These are phyloP conservation scores for Gymnoscopelus braueri DNA, from an alignment of 2,797 vertebrate species.

Conservation along the genomic window DNA sequence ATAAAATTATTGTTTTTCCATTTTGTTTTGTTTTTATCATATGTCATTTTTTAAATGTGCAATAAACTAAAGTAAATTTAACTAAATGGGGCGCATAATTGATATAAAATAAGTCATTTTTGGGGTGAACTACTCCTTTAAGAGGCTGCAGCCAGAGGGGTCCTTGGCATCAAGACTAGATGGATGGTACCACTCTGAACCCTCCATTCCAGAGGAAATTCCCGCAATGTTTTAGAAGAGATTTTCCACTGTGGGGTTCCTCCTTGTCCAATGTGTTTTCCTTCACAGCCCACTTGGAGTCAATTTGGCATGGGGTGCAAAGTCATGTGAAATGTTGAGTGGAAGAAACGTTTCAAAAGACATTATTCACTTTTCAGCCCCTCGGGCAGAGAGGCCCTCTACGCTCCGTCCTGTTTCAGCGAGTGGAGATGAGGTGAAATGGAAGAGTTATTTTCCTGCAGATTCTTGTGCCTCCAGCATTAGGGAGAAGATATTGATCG, in stretches of 20 bases:
- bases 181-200: no score
- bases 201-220: neutral
- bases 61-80: no score
- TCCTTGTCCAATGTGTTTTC: neutral
- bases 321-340: slow-evolving; percentile 2
- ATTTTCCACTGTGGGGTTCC: slow-evolving; percentile 15
- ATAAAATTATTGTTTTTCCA: no score
- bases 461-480: slow-evolving; percentile 42
- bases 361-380: neutral
- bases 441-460: slow-evolving; percentile 28
- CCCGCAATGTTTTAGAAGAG: slow-evolving; percentile 9
- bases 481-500: slow-evolving; percentile 43
- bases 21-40: no score
- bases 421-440: slow-evolving; percentile 7
- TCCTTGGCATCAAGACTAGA: no score
- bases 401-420: slow-evolving; percentile 4
- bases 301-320: neutral
- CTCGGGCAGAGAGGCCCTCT: neutral
- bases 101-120: no score
- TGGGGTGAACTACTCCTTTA: no score
- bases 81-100: no score
- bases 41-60: no score
- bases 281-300: neutral
- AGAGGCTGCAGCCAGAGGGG: no score
- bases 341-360: slow-evolving; percentile 2